These are phyloP conservation scores for Lophius piscatorius DNA, from an alignment of 2,113 vertebrate genomes.

Conservation along the genomic window DNA sequence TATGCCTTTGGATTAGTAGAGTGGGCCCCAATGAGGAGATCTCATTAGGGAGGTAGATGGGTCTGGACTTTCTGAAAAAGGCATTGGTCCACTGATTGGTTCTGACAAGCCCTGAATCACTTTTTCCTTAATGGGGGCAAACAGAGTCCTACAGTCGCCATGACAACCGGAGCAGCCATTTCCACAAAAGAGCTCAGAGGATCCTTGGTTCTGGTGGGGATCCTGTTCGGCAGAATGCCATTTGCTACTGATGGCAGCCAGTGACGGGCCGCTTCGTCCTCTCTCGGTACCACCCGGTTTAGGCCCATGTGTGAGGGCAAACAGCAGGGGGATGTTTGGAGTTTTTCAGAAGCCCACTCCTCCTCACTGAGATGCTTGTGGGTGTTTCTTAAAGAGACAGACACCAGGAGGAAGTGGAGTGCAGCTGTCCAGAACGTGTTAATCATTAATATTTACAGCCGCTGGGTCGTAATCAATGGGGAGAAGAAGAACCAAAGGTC, in stretches of 20 bases:
- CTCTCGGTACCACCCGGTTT: constrained; percentile 7
- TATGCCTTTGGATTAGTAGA: constrained; percentile 49
- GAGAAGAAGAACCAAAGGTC: constrained; percentile 76
- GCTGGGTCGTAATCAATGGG: constrained; percentile 28
- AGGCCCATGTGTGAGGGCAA: constrained; percentile 5
- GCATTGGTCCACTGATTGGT: constrained; percentile 27
- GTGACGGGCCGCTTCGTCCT: neutral
- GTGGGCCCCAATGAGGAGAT: constrained; percentile 24
- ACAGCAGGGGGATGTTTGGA: neutral
- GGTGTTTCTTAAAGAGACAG: constrained; percentile 6
- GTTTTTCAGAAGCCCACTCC: neutral
- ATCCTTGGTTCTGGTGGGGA: constrained; percentile 18
- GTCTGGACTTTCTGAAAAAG: constrained; percentile 37
- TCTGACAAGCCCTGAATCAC: constrained; percentile 27
- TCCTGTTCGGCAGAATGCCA: constrained; percentile 27
- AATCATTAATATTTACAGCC: constrained; percentile 82
- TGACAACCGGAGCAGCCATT: constrained; percentile 29
- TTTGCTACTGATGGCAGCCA: constrained; percentile 5
- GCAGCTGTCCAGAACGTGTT: constrained; percentile 30
- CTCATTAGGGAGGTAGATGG: constrained; percentile 60
- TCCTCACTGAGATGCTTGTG: constrained; percentile 18
- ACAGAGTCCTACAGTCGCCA: constrained; percentile 19
- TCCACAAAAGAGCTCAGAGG: constrained; percentile 33
- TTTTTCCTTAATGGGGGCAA: constrained; percentile 24
- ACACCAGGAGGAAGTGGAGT: neutral